phyloP scores from a whole-genome alignment of 1,140 invertebrate species.

The Odontomachus brunneus region DNA sequence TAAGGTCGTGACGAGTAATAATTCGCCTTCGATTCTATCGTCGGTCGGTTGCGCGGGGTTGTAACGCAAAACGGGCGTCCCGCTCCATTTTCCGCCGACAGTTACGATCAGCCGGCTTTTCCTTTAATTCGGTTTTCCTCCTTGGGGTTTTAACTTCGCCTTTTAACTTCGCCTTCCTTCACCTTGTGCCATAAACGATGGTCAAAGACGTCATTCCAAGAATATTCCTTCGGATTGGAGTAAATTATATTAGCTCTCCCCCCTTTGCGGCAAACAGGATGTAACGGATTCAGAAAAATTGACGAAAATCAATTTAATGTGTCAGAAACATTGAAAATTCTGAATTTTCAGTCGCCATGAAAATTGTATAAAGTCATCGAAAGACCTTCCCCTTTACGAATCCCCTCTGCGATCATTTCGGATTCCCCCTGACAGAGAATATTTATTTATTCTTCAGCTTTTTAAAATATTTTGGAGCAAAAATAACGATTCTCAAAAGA shows the following conservation, averaged over 20 bases:
- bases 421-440: too few species aligned
- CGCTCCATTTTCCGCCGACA: background rate
- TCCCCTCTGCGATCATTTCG: too few species aligned
- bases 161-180: background rate
- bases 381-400: too few species aligned
- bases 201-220: background rate
- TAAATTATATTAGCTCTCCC: background rate
- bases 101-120: background rate
- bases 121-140: background rate
- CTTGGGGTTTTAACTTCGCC: background rate
- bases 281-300: too few species aligned
- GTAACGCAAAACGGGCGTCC: background rate
- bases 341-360: too few species aligned
- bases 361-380: too few species aligned
- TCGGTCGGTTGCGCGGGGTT: background rate
- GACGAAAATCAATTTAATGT: too few species aligned
- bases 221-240: background rate
- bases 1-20: background rate
- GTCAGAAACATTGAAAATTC: too few species aligned
- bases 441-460: too few species aligned
- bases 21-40: conserved; percentile 1
- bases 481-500: too few species aligned
- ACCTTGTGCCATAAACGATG: background rate
- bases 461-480: too few species aligned
- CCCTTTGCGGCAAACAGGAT: too few species aligned